Percentiles rank a stretch among this genome's conserved stretches.
Evolutionary conservation across 2,888 invertebrate species (phyloP).

Genomic region (Arrhopalites spinosus): DNA sequence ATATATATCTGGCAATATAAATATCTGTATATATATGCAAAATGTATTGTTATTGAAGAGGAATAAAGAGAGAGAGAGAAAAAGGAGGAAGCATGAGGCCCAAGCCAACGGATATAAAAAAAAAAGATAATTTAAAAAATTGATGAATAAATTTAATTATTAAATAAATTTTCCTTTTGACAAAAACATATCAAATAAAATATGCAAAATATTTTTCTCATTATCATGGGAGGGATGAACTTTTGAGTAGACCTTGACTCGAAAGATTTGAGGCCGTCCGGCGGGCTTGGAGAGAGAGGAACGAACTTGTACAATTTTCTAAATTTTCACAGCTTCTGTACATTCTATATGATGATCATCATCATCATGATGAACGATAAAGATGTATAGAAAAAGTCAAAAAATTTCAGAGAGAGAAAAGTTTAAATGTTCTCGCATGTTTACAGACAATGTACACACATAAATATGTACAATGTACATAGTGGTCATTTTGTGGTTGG

Average conservation of each 20-base stretch:
- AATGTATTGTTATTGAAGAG: neutral
- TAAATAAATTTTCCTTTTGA: neutral
- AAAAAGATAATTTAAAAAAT: too few relatives aligned
- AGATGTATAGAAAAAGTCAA: constrained; percentile 1
- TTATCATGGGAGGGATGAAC: constrained; percentile 16
- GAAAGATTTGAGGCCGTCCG: constrained; percentile 31
- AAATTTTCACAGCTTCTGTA: constrained; percentile 17
- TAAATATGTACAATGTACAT: neutral
- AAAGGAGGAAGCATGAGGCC: constrained; percentile 25
- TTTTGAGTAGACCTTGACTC: constrained; percentile 30
- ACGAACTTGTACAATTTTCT: constrained; percentile 30
- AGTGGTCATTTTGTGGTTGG: neutral
- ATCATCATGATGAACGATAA: neutral
- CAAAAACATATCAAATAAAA: constrained; percentile 3
- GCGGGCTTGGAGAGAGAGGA: constrained; percentile 18
- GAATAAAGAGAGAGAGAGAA: neutral
- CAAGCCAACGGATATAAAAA: constrained; percentile 33
- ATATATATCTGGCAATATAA: too few relatives aligned
- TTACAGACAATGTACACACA: neutral
- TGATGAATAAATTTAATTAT: neutral
- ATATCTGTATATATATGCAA: too few relatives aligned
- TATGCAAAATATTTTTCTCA: neutral
- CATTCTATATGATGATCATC: too few relatives aligned
- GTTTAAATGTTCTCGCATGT: too few relatives aligned
- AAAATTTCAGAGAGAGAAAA: constrained; percentile 1